These are phyloP conservation scores for Drosophila ercepeae DNA, from an alignment of 1,140 invertebrate genomes.

Conservation along the genomic window DNA sequence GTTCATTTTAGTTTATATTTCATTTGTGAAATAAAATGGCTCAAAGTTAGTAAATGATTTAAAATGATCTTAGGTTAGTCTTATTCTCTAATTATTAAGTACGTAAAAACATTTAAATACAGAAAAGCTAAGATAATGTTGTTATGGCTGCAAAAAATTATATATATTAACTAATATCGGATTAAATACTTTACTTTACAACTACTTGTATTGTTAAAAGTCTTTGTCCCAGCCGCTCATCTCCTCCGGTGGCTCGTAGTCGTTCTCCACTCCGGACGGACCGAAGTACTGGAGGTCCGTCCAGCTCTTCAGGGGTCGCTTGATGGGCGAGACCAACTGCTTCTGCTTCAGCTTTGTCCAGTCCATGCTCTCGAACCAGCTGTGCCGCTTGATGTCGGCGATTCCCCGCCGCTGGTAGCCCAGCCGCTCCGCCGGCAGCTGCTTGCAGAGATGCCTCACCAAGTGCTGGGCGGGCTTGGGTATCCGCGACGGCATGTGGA, in stretches of 20 bases:
- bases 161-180: slow-evolving; percentile 11
- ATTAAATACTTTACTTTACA: background rate
- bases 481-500: slow-evolving; percentile 92
- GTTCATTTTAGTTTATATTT: background rate
- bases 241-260: slow-evolving; percentile 87
- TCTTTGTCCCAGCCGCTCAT: slow-evolving; percentile 89
- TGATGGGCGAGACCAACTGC: slow-evolving; percentile 89
- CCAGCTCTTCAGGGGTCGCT: slow-evolving; percentile 88
- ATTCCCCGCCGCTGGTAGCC: slow-evolving; percentile 96
- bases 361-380: slow-evolving; percentile 97
- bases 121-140: background rate
- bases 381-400: slow-evolving; percentile 96
- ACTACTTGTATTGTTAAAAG: slow-evolving; percentile 84
- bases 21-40: background rate
- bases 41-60: slow-evolving; percentile 12
- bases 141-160: slow-evolving; percentile 18
- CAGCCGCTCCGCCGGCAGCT: slow-evolving; percentile 95
- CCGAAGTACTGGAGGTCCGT: slow-evolving; percentile 89
- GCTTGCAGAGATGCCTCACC: slow-evolving; percentile 94
- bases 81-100: slow-evolving; percentile 34
- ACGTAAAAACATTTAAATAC: too few relatives aligned
- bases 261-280: slow-evolving; percentile 85
- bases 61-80: background rate
- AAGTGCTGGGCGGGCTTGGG: slow-evolving; percentile 91
- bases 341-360: slow-evolving; percentile 92